Percentiles rank a stretch among this genome's conserved stretches.
phyloP scores from a whole-genome alignment of 2,888 invertebrate species.

The Clistopyga incitator region DNA sequence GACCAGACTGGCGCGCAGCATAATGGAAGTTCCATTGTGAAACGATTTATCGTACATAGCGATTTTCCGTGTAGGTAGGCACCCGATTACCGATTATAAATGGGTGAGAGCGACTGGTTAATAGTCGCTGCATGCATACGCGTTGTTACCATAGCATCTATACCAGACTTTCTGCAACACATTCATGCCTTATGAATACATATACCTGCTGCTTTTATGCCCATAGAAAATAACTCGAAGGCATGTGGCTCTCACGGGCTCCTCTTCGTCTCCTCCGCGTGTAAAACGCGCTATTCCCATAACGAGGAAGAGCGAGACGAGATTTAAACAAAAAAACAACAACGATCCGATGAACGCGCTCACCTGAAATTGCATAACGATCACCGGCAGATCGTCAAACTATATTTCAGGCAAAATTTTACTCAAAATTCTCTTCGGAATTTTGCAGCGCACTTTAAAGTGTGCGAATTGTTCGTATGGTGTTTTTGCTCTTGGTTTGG shows the following conservation, averaged over 20 bases:
- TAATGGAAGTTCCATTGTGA: constrained; percentile 66
- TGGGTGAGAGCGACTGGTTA: constrained; percentile 65
- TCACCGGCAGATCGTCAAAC: constrained; percentile 38
- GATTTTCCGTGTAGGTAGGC: constrained; percentile 67
- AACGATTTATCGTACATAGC: constrained; percentile 67
- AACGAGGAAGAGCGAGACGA: constrained; percentile 69
- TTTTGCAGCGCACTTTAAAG: constrained; percentile 2
- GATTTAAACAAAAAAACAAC: constrained; percentile 40
- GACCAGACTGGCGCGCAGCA: constrained; percentile 29
- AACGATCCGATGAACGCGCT: constrained; percentile 46
- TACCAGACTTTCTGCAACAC: constrained; percentile 23
- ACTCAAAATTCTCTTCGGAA: background rate
- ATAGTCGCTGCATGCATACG: constrained; percentile 62
- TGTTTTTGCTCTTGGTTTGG: background rate
- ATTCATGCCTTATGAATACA: constrained; percentile 13
- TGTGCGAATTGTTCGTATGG: background rate
- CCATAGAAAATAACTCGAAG: constrained; percentile 52
- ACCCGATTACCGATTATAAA: constrained; percentile 68
- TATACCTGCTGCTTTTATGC: constrained; percentile 4
- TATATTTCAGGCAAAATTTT: background rate
- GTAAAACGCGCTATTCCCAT: constrained; percentile 53
- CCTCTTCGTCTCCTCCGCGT: constrained; percentile 49
- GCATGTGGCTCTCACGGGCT: constrained; percentile 67
- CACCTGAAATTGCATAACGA: constrained; percentile 57
- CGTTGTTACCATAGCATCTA: constrained; percentile 49